phyloP scores from a whole-genome alignment of 2,888 invertebrate species.

The Ypsolopha sequella region DNA sequence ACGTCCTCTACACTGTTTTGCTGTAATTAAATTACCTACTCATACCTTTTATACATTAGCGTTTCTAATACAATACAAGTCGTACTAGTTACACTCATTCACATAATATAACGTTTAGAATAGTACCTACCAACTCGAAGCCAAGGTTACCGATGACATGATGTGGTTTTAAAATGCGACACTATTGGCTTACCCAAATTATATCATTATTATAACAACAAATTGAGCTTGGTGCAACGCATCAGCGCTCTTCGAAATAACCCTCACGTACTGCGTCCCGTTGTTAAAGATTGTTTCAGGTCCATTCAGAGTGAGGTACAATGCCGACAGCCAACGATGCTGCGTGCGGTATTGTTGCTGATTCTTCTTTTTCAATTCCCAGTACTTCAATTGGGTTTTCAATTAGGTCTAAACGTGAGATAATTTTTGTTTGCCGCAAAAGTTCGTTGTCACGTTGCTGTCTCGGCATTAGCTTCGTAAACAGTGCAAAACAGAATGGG shows the following conservation, averaged over 20 bases:
- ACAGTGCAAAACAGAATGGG: background rate
- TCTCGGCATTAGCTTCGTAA: background rate
- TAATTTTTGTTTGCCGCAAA: background rate
- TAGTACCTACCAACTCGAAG: background rate
- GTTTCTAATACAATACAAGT: too few species aligned
- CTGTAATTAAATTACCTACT: too few species aligned
- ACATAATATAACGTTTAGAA: background rate
- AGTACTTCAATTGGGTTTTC: background rate
- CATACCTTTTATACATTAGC: too few species aligned
- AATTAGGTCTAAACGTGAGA: background rate
- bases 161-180: background rate
- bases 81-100: too few species aligned
- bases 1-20: too few species aligned
- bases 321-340: background rate
- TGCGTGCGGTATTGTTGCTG: conserved; percentile 1
- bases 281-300: conserved; percentile 1
- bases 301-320: background rate
- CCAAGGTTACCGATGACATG: background rate
- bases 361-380: background rate
- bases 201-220: background rate
- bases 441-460: background rate
- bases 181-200: background rate
- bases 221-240: conserved; percentile 15
- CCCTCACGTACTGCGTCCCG: conserved; percentile 1
- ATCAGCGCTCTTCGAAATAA: conserved; percentile 17